Evolutionary conservation across 2,797 vertebrate genomes (phyloP).

Genomic region (Nyctibius grandis): DNA sequence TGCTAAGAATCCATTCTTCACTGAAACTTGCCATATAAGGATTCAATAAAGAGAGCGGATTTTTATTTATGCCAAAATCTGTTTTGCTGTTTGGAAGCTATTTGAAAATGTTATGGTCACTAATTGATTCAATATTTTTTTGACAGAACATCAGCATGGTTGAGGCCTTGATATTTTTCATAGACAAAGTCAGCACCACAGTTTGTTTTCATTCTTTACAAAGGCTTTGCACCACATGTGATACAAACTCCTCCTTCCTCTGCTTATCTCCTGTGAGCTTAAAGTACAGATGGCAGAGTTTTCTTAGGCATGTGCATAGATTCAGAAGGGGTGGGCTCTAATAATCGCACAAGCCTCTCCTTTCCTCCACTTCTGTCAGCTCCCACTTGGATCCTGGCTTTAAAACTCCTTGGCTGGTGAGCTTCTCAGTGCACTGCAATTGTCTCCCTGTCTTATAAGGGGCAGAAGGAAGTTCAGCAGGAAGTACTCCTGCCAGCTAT

Average conservation of each 20-base stretch:
- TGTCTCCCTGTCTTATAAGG: neutral
- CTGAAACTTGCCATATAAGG: neutral
- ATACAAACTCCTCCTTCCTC: neutral
- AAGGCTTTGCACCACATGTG: neutral
- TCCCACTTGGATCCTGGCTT: neutral
- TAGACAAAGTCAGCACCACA: neutral
- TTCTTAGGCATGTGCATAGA: neutral
- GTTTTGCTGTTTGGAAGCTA: conserved; percentile 39
- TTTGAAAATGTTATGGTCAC: neutral
- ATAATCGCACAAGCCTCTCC: neutral
- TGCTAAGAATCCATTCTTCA: neutral
- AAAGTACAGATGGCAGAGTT: neutral
- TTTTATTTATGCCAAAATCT: conserved; percentile 21
- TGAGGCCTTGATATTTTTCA: neutral
- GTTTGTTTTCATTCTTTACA: conserved; percentile 20
- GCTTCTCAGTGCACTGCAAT: neutral
- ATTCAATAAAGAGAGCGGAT: neutral
- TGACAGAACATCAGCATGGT: neutral
- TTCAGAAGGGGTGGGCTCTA: neutral
- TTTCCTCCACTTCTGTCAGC: neutral
- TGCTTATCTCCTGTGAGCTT: neutral
- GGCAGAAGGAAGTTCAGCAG: neutral
- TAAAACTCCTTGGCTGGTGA: neutral
- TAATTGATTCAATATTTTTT: conserved; percentile 48
- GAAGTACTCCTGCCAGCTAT: neutral